These are phyloP conservation scores for Gracilinanus agilis DNA, from an alignment of 2,113 vertebrate genomes.

Conservation along the genomic window DNA sequence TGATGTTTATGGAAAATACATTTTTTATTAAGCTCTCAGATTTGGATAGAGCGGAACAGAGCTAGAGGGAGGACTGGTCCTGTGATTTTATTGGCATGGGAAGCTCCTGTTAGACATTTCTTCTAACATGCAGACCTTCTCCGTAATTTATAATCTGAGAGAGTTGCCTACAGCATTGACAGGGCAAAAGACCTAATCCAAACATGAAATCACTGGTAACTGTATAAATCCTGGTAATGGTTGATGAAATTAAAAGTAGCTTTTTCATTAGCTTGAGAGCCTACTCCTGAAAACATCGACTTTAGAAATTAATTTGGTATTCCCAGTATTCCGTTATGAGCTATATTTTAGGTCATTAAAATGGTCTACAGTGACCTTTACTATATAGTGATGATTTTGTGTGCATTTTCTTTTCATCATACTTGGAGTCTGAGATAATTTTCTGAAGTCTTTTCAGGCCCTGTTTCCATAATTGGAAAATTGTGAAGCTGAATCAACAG, in stretches of 20 bases:
- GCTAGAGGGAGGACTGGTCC: too few species aligned
- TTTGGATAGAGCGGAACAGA: background rate
- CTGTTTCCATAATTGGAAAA: constrained; percentile 40
- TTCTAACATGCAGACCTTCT: background rate
- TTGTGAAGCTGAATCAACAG: constrained; percentile 53
- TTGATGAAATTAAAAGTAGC: constrained; percentile 48
- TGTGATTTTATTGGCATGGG: background rate
- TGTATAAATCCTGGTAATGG: constrained; percentile 30
- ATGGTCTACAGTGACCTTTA: constrained; percentile 8
- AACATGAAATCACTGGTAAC: background rate
- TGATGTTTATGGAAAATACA: background rate
- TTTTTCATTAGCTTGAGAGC: background rate
- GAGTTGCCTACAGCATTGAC: background rate
- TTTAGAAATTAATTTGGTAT: background rate
- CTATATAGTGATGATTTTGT: constrained; percentile 16
- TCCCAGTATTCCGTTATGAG: constrained; percentile 12
- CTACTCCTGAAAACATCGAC: background rate
- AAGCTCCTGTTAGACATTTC: background rate
- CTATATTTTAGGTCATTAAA: constrained; percentile 35
- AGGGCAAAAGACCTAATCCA: background rate
- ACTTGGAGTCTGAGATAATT: constrained; percentile 29
- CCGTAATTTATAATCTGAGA: background rate
- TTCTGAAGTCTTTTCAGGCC: constrained; percentile 20
- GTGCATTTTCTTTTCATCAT: constrained; percentile 18
- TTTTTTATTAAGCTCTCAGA: constrained; percentile 44